Conservation (phyloP, 2,888 invertebrate species). For the Acrobasis suavella region DNA sequence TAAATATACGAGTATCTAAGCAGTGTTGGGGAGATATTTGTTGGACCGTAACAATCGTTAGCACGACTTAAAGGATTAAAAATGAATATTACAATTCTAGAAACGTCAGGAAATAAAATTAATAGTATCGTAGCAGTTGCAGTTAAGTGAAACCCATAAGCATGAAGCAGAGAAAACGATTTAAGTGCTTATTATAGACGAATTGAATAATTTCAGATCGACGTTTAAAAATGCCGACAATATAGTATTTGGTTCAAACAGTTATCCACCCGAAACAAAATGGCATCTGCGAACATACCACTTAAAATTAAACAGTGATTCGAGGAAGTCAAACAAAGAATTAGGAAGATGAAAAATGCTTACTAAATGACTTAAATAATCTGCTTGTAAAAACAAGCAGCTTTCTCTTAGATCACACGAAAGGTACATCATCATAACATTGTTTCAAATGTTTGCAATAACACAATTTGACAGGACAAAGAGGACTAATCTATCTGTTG, state of each 20-base stretch:
- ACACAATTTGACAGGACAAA: conserved; percentile 1
- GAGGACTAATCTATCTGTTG: conserved; percentile 7
- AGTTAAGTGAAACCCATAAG: not conserved
- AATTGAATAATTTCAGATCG: too few species aligned
- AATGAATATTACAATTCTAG: conserved; percentile 1
- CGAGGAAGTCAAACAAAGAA: too few species aligned
- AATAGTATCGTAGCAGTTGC: not conserved
- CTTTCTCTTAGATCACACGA: not conserved
- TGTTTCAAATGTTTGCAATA: not conserved
- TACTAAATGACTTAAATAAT: too few species aligned
- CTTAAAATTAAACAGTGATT: too few species aligned
- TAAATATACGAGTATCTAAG: not conserved
- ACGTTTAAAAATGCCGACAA: too few species aligned
- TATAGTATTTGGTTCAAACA: too few species aligned
- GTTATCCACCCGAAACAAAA: too few species aligned
- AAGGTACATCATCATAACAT: not conserved
- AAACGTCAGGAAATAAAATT: not conserved
- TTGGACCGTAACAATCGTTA: not conserved
- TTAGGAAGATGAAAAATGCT: too few species aligned
- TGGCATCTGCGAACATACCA: too few species aligned
- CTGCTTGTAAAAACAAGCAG: not conserved
- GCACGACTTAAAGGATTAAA: not conserved
- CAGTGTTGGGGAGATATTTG: not conserved
- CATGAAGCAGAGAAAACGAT: not conserved
- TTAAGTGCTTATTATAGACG: too few species aligned